Evolutionary conservation across 2,888 invertebrate species (phyloP).

Genomic region (Epinotia demarniana): DNA sequence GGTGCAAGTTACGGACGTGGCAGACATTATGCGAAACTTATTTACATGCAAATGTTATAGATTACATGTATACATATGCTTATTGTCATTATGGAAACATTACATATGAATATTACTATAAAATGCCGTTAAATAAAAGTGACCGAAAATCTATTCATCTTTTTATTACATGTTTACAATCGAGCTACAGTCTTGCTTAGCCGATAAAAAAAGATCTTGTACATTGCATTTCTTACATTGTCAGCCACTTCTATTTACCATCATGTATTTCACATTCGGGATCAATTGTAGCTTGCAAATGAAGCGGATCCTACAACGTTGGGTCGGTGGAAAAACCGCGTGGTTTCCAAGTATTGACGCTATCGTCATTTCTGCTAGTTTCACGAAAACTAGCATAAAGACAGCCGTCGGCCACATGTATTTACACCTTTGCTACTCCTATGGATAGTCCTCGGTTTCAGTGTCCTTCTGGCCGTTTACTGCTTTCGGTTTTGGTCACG

Average conservation of each 20-base stretch:
- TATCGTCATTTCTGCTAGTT: slow-evolving; percentile 51
- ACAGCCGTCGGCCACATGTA: slow-evolving; percentile 48
- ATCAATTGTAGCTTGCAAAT: slow-evolving; percentile 12
- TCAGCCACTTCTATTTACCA: not conserved
- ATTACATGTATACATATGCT: slow-evolving; percentile 70
- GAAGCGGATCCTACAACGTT: slow-evolving; percentile 9
- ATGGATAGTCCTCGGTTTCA: slow-evolving; percentile 55
- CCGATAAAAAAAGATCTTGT: not conserved
- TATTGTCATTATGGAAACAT: slow-evolving; percentile 76
- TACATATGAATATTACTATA: slow-evolving; percentile 45
- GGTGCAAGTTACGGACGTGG: slow-evolving; percentile 53
- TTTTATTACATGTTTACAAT: not conserved
- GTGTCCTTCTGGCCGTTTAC: slow-evolving; percentile 73
- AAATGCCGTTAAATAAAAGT: not conserved
- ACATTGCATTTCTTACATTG: not conserved
- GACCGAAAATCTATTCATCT: not conserved
- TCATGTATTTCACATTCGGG: slow-evolving; percentile 48
- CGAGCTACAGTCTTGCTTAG: no score
- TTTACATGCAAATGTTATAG: slow-evolving; percentile 61
- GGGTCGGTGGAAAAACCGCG: not conserved
- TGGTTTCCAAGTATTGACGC: slow-evolving; percentile 10
- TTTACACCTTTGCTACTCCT: slow-evolving; percentile 51
- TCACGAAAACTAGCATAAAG: slow-evolving; percentile 56
- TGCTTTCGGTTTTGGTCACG: slow-evolving; percentile 57
- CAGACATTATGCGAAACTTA: slow-evolving; percentile 54